These are phyloP conservation scores for Ichneumon xanthorius DNA, from an alignment of 2,888 invertebrate genomes.

Conservation along the genomic window DNA sequence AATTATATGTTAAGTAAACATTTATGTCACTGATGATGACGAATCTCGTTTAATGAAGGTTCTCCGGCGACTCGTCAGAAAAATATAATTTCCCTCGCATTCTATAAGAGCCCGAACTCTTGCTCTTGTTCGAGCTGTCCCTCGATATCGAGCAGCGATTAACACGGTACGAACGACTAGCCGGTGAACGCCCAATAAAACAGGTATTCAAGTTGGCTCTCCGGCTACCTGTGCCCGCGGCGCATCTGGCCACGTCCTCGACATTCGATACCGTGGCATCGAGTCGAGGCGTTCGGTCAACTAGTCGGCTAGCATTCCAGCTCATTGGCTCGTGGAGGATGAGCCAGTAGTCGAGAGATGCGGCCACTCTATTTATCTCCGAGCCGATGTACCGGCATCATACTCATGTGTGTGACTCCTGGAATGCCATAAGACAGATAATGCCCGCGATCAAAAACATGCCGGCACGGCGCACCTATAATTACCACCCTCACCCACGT, in stretches of 20 bases:
- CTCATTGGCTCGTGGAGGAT: conserved; percentile 76
- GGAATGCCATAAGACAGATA: conserved; percentile 1
- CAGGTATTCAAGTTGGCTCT: conserved; percentile 48
- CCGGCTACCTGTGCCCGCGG: conserved; percentile 26
- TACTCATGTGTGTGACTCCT: conserved; percentile 8
- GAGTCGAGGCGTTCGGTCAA: conserved; percentile 72
- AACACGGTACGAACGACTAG: conserved; percentile 36
- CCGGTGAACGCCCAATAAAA: conserved; percentile 44
- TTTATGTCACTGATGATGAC: neutral
- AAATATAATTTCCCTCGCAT: neutral
- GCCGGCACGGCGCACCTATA: conserved; percentile 1
- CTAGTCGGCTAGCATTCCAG: conserved; percentile 79
- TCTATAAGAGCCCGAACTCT: neutral
- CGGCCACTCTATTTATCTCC: neutral
- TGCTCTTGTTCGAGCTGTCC: conserved; percentile 20
- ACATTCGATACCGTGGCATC: conserved; percentile 75
- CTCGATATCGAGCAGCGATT: conserved; percentile 23
- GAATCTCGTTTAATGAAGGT: neutral
- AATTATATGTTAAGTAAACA: neutral
- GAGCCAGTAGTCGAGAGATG: conserved; percentile 40
- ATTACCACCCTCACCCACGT: neutral
- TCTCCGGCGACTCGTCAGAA: neutral
- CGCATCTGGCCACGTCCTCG: conserved; percentile 63
- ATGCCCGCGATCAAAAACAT: neutral
- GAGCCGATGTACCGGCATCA: neutral